Evolutionary conservation across 2,888 invertebrate species (phyloP), one percentile per base, ranked within the genome.

Genomic region (Leucophenga montana): DNA sequence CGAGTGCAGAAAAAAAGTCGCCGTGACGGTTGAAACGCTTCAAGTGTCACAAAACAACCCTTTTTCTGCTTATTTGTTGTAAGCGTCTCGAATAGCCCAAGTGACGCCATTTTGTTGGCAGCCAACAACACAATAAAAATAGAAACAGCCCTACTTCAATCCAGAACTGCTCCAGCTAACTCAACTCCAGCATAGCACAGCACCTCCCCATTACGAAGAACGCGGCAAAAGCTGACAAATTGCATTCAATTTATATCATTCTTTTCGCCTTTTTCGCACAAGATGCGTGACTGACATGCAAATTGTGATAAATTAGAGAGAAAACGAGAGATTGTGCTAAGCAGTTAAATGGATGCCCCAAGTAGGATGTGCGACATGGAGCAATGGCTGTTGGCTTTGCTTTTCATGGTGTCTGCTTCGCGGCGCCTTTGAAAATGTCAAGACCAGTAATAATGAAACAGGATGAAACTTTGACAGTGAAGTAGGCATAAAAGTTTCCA

Each of bases 201-300:
- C 50, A 56, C 56, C 11, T 14, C 27, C 3, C 0, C 22, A 57
- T n/a, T 2, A 22, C 22, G 9, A 57, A 22, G 27, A 39, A 3
- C 44, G 39, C 67, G 13, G 71, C 71, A 79, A 77, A 80, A 71
- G 71, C 77, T 84, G 79, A 83, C 77, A 83, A 83, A 83, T 83
- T 80, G 83, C 83, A 76, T 77, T 76, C 76, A 80, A 84, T 84
- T 80, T 79, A 78, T 82, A 78, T 77, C 72, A 67, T 67, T 67
- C 46, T 69, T 54, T 46, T 56, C 57, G 62, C 62, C 18, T 50
- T 61, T 71, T 39, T 65, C 66, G 27, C 48, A 59, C 59, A 18
- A 50, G 50, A 57, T 13, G 84, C 84, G 84, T 84, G 82, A 84
- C 83, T 82, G 84, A 82, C 82, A 82, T 82, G 82, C 77, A 80